Evolutionary conservation across 1,140 invertebrate genomes (phyloP).

Genomic region (Hylyphantes graminicola): DNA sequence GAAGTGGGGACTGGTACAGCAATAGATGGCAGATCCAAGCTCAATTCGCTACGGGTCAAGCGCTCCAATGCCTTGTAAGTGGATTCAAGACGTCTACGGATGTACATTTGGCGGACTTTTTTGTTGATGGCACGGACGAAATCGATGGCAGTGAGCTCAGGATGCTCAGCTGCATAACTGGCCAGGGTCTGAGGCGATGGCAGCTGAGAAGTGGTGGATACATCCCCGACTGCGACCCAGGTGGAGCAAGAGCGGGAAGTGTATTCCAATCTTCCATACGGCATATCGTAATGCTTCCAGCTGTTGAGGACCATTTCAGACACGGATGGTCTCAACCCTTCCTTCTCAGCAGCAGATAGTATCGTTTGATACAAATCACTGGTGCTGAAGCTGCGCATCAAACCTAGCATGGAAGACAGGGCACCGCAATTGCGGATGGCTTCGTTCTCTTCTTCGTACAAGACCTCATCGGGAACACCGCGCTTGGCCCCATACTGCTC

Average conservation of each 20-base stretch:
- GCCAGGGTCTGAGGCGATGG: slow-evolving; percentile 75
- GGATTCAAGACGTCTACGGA: slow-evolving; percentile 78
- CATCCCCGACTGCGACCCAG: slow-evolving; percentile 84
- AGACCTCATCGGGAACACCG: slow-evolving; percentile 70
- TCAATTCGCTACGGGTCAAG: slow-evolving; percentile 84
- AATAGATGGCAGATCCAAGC: slow-evolving; percentile 55
- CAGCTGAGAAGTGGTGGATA: slow-evolving; percentile 77
- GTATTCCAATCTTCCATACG: slow-evolving; percentile 71
- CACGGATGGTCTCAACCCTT: slow-evolving; percentile 52
- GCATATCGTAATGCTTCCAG: slow-evolving; percentile 63
- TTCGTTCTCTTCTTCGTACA: slow-evolving; percentile 82
- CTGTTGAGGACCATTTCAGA: slow-evolving; percentile 60
- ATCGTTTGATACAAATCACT: slow-evolving; percentile 73
- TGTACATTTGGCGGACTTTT: slow-evolving; percentile 81
- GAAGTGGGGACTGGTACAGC: slow-evolving; percentile 48
- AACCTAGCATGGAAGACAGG: slow-evolving; percentile 80
- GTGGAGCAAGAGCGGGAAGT: slow-evolving; percentile 85
- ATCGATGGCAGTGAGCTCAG: slow-evolving; percentile 77
- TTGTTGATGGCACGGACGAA: slow-evolving; percentile 84
- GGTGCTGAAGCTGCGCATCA: slow-evolving; percentile 84
- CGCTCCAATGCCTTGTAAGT: slow-evolving; percentile 84
- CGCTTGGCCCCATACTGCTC: slow-evolving; percentile 49
- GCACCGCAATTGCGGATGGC: slow-evolving; percentile 80
- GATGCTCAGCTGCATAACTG: slow-evolving; percentile 57
- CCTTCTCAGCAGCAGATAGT: slow-evolving; percentile 33